Percentiles rank a stretch among this genome's conserved stretches.
Conservation (phyloP, 2,888 invertebrate genomes). For the Nymphalis polychloros region DNA sequence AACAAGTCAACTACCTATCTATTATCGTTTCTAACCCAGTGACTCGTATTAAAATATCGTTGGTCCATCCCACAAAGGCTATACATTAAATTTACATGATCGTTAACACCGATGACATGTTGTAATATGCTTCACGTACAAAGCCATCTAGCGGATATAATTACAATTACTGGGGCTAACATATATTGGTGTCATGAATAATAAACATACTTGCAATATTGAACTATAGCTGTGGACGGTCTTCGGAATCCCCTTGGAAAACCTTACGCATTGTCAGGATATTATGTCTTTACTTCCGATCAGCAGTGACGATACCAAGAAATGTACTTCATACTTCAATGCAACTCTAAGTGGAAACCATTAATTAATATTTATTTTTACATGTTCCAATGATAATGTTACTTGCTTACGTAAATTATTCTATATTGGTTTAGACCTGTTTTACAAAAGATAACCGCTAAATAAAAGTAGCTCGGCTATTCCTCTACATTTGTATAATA, state of each 20-base stretch:
- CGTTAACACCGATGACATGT: neutral
- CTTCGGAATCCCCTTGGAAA: no score
- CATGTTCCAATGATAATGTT: neutral
- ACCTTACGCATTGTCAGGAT: no score
- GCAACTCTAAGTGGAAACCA: neutral
- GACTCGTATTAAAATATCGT: constrained; percentile 4
- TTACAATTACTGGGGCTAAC: constrained; percentile 8
- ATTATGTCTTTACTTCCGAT: no score
- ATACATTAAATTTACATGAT: constrained; percentile 14
- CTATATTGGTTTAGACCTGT: no score
- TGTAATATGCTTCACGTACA: neutral
- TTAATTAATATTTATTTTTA: neutral
- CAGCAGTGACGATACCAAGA: no score
- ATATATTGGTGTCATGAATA: neutral
- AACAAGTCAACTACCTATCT: neutral
- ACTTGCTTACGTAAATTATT: no score
- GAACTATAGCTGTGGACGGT: no score
- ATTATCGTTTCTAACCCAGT: constrained; percentile 13
- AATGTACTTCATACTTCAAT: no score
- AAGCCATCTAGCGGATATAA: neutral
- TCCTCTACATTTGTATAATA: no score
- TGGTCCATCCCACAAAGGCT: constrained; percentile 12
- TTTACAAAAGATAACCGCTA: no score
- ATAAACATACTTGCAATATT: neutral
- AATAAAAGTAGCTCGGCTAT: no score